Base-by-base conservation (phyloP, 2,113 vertebrate species). In the Sialia sialis region DNA sequence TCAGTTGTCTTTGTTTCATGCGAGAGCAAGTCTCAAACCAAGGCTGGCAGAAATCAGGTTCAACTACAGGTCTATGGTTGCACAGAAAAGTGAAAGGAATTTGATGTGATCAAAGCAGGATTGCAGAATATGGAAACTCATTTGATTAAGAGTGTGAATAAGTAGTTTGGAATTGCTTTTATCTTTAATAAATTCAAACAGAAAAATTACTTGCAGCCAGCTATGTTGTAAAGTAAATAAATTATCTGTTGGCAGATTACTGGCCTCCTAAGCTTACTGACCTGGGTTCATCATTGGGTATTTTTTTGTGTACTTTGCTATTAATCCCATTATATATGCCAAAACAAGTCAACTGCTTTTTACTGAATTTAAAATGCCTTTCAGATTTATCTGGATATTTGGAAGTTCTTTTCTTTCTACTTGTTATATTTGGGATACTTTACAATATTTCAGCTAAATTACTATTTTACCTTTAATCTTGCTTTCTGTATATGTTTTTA, bases 31-130 rank as follows among this genome's bases (percentile, higher is more conserved):
- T 8, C 52, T 36, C 36, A 76, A 17, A 26, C 8, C 13, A 38
- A 58, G 19, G 16, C 19, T 48, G 43, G 60, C 3, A 21, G 20
- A 26, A 36, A 26, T 43, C 52, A 43, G 52, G 30, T 21, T 43
- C 16, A 43, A 0, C 16, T 22, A 3, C 17, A 51, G 26, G 4
- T 25, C 52, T 21, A 0, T 36, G 36, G 8, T 2, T 21, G 25
- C 16, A 21, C 20, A 36, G 18, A 58, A 9, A 2, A 30, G 30
- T 30, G 36, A 49, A 23, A 34, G 30, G 44, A 49, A 25, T 58
- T 34, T 43, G 43, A 5, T 10, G 13, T 34, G 34, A 14, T 36
- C 2, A 1, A 41, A 43, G 36, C 11, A 26, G 25, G 20, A 41
- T 17, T 56, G 25, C 60, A 85, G 21, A 59, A 32, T 36, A 26